Evolutionary conservation across 2,888 invertebrate species (phyloP).

Genomic region (Apodemia mormo): DNA sequence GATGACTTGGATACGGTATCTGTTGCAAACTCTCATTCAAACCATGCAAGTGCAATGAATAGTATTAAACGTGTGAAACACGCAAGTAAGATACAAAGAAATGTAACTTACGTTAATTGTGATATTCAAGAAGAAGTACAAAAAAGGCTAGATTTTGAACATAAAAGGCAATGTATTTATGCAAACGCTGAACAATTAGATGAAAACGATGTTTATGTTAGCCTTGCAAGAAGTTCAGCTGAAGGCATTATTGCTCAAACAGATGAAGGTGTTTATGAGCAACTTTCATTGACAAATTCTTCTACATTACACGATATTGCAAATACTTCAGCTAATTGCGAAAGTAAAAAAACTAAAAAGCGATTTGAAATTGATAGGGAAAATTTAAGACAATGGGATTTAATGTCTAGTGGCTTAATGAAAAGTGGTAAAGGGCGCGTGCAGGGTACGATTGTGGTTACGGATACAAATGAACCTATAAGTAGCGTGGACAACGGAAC

Average conservation of each 20-base stretch:
- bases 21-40: conserved; percentile 45
- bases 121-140: conserved; percentile 79
- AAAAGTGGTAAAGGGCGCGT: conserved; percentile 68
- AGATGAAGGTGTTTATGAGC: conserved; percentile 82
- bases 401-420: conserved; percentile 91
- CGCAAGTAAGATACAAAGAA: conserved; percentile 82
- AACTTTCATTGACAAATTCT: conserved; percentile 67
- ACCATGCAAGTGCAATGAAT: conserved; percentile 59
- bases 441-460: conserved; percentile 62
- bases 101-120: conserved; percentile 90
- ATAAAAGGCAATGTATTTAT: conserved; percentile 22
- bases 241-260: conserved; percentile 49
- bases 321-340: conserved; percentile 32
- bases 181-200: conserved; percentile 51
- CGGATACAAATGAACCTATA: conserved; percentile 59
- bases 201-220: conserved; percentile 79
- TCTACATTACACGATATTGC: conserved; percentile 41
- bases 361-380: conserved; percentile 89
- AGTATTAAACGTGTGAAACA: conserved; percentile 73
- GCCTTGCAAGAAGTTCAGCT: conserved; percentile 60
- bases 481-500: conserved; percentile 70
- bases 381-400: conserved; percentile 93
- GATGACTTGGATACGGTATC: conserved; percentile 87
- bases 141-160: conserved; percentile 52
- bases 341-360: conserved; percentile 52